A percentile compares a stretch with the other conserved stretches of the same genome.
Conservation (phyloP, 2,113 vertebrate genomes). For the Alaudala cheleensis region DNA sequence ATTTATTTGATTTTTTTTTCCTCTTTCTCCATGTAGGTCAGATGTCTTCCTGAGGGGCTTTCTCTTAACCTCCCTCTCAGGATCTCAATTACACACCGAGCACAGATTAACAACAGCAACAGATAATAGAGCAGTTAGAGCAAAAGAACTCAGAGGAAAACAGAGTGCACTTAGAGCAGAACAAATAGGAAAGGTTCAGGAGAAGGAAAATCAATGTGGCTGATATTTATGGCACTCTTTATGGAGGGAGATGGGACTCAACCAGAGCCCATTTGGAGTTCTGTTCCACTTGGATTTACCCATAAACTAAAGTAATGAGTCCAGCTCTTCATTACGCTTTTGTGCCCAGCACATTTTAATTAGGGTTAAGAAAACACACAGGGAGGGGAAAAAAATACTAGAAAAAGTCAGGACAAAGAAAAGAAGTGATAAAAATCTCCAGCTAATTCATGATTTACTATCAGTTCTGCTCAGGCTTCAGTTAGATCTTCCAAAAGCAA, state of each 20-base stretch:
- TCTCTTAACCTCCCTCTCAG: slow-evolving; percentile 48
- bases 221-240: slow-evolving; percentile 45
- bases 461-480: background rate
- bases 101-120: slow-evolving; percentile 52
- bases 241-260: slow-evolving; percentile 29
- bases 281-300: slow-evolving; percentile 21
- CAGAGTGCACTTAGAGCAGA: slow-evolving; percentile 40
- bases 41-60: slow-evolving; percentile 14
- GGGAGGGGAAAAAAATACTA: background rate
- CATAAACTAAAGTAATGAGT: slow-evolving; percentile 22
- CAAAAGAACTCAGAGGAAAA: slow-evolving; percentile 38
- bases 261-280: slow-evolving; percentile 37
- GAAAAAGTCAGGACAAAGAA: background rate
- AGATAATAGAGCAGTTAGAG: slow-evolving; percentile 50
- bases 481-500: slow-evolving; percentile 10
- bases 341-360: slow-evolving; percentile 41
- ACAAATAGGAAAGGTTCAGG: slow-evolving; percentile 22
- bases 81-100: slow-evolving; percentile 56
- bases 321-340: background rate
- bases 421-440: background rate
- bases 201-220: slow-evolving; percentile 57
- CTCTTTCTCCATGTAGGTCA: slow-evolving; percentile 39
- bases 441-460: slow-evolving; percentile 33
- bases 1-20: slow-evolving; percentile 32
- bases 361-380: background rate